Percentiles rank a stretch among this genome's conserved stretches.
Conservation (phyloP, 2,888 invertebrate genomes). For the Criorhina ranunculi region DNA sequence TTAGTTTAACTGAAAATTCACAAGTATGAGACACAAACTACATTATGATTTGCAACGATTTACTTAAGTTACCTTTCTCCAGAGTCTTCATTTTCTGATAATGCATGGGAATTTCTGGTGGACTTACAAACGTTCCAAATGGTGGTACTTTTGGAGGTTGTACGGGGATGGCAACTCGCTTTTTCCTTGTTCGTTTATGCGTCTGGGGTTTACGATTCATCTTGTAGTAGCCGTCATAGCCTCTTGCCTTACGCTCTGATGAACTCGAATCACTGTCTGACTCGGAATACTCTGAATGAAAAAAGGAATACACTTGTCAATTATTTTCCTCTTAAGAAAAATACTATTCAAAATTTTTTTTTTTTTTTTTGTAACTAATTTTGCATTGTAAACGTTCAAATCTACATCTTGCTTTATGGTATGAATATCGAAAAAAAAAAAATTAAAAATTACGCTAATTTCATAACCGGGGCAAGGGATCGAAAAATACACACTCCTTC, state of each 20-base stretch:
- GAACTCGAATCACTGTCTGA: slow-evolving; percentile 92
- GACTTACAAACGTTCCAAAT: slow-evolving; percentile 88
- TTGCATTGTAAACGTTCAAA: slow-evolving; percentile 74
- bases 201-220: slow-evolving; percentile 89
- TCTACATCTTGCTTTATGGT: slow-evolving; percentile 76
- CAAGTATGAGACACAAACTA: slow-evolving; percentile 8
- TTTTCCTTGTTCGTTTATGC: slow-evolving; percentile 90
- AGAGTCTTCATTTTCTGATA: slow-evolving; percentile 85
- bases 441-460: slow-evolving; percentile 34
- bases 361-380: slow-evolving; percentile 36
- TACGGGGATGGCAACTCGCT: slow-evolving; percentile 92
- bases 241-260: slow-evolving; percentile 86
- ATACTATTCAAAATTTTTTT: slow-evolving; percentile 5
- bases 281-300: slow-evolving; percentile 91
- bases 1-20: slow-evolving; percentile 76
- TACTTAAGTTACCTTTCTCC: slow-evolving; percentile 82
- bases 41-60: background rate
- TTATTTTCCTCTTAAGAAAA: background rate
- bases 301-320: slow-evolving; percentile 27
- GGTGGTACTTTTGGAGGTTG: slow-evolving; percentile 93
- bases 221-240: slow-evolving; percentile 87
- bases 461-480: slow-evolving; percentile 41
- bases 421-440: slow-evolving; percentile 55
- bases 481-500: slow-evolving; percentile 61
- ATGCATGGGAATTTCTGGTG: slow-evolving; percentile 87